phyloP scores from a whole-genome alignment of 2,113 vertebrate species.

The Notechis scutatus region DNA sequence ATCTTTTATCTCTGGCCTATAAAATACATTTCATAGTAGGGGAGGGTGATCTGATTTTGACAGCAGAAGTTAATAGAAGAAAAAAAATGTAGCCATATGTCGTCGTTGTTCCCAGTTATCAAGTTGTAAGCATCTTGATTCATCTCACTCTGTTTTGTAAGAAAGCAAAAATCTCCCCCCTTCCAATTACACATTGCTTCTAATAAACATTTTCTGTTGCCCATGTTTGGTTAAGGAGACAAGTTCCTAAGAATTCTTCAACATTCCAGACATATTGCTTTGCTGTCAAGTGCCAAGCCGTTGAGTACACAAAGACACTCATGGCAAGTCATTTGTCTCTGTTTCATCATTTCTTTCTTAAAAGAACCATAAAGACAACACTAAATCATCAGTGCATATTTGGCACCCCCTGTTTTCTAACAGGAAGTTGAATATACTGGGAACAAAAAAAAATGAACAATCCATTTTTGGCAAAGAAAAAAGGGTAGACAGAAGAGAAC shows the following conservation, averaged over 20 bases:
- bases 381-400: conserved; percentile 23
- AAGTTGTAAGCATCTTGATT: conserved; percentile 26
- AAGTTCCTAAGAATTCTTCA: conserved; percentile 59
- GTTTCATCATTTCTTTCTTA: conserved; percentile 44
- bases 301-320: conserved; percentile 28
- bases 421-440: background rate
- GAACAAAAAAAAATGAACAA: conserved; percentile 6
- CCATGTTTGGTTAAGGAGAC: conserved; percentile 58
- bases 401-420: conserved; percentile 16
- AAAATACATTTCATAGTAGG: background rate
- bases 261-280: conserved; percentile 53
- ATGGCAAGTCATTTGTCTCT: conserved; percentile 28
- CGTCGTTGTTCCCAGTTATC: conserved; percentile 15
- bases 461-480: background rate
- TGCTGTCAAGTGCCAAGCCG: conserved; percentile 34
- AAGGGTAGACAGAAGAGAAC: background rate
- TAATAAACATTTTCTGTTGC: conserved; percentile 44
- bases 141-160: conserved; percentile 1
- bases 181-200: conserved; percentile 47
- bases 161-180: conserved; percentile 9
- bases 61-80: background rate
- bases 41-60: background rate
- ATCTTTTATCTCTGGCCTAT: background rate
- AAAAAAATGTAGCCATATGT: background rate
- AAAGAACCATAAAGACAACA: conserved; percentile 37